Conservation (phyloP, 2,797 vertebrate genomes). For the Gymnoscopelus braueri region DNA sequence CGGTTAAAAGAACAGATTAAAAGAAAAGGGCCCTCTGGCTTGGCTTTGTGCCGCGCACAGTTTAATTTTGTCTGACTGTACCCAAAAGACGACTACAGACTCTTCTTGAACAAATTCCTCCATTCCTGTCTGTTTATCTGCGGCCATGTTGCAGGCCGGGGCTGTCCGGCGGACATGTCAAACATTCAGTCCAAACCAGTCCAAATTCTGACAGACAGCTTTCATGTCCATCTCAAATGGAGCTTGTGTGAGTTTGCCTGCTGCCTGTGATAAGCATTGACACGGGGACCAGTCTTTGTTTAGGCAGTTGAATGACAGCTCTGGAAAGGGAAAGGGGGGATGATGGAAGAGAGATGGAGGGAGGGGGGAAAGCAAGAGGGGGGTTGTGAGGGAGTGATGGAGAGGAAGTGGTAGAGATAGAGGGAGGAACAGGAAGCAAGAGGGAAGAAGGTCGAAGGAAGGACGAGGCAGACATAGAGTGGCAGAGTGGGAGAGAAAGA, state of each 20-base stretch:
- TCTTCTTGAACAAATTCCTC: slow-evolving; percentile 10
- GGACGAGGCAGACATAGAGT: too few relatives aligned
- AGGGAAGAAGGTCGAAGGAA: neutral
- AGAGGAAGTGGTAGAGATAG: slow-evolving; percentile 7
- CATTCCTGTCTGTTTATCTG: slow-evolving; percentile 12
- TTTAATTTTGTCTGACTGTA: slow-evolving; percentile 39
- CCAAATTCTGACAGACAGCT: slow-evolving; percentile 27
- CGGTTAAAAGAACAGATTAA: slow-evolving; percentile 60
- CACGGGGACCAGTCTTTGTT: slow-evolving; percentile 43
- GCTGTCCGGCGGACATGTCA: slow-evolving; percentile 40
- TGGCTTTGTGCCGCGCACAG: slow-evolving; percentile 45
- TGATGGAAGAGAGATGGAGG: neutral
- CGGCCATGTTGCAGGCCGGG: slow-evolving; percentile 19
- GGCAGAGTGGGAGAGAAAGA: neutral
- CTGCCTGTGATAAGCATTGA: slow-evolving; percentile 59
- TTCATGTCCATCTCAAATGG: slow-evolving; percentile 32
- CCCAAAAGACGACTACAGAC: slow-evolving; percentile 33
- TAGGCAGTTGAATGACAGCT: slow-evolving; percentile 33
- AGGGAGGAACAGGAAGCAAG: neutral
- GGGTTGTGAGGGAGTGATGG: neutral
- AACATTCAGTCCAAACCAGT: slow-evolving; percentile 31
- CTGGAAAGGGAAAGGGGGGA: neutral
- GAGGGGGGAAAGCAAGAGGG: neutral
- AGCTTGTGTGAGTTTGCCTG: slow-evolving; percentile 45
- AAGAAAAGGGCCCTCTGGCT: slow-evolving; percentile 37